These are phyloP conservation scores for Conops quadrifasciatus DNA, from an alignment of 2,888 invertebrate species.

Conservation along the genomic window DNA sequence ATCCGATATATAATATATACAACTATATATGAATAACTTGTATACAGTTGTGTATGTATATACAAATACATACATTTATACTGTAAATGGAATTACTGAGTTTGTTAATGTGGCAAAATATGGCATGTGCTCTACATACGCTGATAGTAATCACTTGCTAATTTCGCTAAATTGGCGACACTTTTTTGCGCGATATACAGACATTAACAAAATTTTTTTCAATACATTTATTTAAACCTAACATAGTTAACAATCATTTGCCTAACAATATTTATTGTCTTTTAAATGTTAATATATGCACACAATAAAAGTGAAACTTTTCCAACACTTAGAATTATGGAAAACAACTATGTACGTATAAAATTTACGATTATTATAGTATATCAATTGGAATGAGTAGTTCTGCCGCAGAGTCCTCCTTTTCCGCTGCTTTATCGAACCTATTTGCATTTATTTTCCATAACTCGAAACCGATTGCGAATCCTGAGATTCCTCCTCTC, in stretches of 20 bases:
- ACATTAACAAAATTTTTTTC: background rate
- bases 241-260: slow-evolving; percentile 18
- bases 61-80: too few relatives aligned
- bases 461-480: slow-evolving; percentile 43
- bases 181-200: background rate
- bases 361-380: slow-evolving; percentile 4
- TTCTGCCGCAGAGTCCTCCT: background rate
- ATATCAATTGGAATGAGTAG: slow-evolving; percentile 39
- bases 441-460: slow-evolving; percentile 38
- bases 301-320: background rate
- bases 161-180: too few relatives aligned
- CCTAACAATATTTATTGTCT: slow-evolving; percentile 33
- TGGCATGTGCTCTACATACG: too few relatives aligned
- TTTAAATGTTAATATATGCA: slow-evolving; percentile 16
- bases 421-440: slow-evolving; percentile 14
- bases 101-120: too few relatives aligned
- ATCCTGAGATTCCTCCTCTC: slow-evolving; percentile 41
- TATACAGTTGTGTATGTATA: background rate
- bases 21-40: background rate
- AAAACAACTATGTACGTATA: background rate
- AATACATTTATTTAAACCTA: background rate
- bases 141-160: too few relatives aligned
- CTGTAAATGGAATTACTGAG: too few relatives aligned
- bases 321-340: slow-evolving; percentile 6
- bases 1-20: slow-evolving; percentile 6